These are phyloP conservation scores for Saguinus oedipus DNA, from an alignment of 2,797 vertebrate species.

Conservation along the genomic window DNA sequence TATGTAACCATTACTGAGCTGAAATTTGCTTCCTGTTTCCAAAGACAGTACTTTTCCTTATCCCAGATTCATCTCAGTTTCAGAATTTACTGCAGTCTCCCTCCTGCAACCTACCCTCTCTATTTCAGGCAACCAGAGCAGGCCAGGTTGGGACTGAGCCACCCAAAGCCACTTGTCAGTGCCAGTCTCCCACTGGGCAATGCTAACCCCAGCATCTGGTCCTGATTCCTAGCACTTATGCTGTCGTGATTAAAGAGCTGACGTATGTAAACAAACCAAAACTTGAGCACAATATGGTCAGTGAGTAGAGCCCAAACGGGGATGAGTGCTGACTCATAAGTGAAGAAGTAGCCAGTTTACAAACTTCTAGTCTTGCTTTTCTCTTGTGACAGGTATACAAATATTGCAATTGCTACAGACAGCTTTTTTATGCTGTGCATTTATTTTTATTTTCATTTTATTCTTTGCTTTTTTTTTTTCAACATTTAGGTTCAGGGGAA, in stretches of 20 bases:
- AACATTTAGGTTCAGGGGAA: not conserved
- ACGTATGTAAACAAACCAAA: constrained; percentile 51
- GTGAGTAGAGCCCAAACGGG: not conserved
- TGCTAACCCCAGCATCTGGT: constrained; percentile 46
- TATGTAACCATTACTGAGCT: constrained; percentile 40
- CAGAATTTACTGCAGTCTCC: not conserved
- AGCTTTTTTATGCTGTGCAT: constrained; percentile 61
- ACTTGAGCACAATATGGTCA: constrained; percentile 39
- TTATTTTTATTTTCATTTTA: not conserved
- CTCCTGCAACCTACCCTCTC: constrained; percentile 19
- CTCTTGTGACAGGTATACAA: constrained; percentile 76
- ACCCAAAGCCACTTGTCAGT: constrained; percentile 51
- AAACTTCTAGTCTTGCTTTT: constrained; percentile 74
- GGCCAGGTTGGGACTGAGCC: constrained; percentile 39
- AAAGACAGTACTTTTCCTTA: constrained; percentile 5
- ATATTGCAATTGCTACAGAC: constrained; percentile 37
- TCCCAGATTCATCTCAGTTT: not conserved
- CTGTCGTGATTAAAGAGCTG: constrained; percentile 60
- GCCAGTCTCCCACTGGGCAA: constrained; percentile 53
- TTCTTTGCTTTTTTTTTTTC: not conserved
- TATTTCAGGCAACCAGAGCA: constrained; percentile 26
- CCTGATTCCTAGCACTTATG: constrained; percentile 46
- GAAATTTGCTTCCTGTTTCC: constrained; percentile 20
- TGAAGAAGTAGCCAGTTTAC: constrained; percentile 65
- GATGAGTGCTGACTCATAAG: constrained; percentile 64